Conservation (phyloP, 2,888 invertebrate genomes). For the Augochlorella aurata region DNA sequence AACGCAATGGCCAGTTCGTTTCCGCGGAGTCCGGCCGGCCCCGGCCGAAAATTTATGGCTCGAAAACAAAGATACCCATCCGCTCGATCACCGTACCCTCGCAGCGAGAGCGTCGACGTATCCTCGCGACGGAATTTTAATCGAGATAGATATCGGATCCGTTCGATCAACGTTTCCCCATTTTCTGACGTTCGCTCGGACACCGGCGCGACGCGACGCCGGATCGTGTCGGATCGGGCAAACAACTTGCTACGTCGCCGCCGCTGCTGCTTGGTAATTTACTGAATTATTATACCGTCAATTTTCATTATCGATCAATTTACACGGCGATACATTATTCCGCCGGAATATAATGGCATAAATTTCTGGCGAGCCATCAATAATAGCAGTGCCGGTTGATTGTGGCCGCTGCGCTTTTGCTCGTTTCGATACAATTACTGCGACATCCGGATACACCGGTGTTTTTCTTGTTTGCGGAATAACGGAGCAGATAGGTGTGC, state of each 20-base stretch:
- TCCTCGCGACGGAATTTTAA: constrained; percentile 40
- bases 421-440: not conserved
- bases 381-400: constrained; percentile 21
- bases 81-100: constrained; percentile 9
- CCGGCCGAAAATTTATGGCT: constrained; percentile 39
- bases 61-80: constrained; percentile 31
- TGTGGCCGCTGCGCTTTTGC: not conserved
- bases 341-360: constrained; percentile 45
- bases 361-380: constrained; percentile 45
- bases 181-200: not conserved
- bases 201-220: not conserved
- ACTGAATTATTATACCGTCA: constrained; percentile 56
- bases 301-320: constrained; percentile 55
- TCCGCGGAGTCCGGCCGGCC: constrained; percentile 22
- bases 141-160: constrained; percentile 18
- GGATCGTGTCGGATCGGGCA: constrained; percentile 14
- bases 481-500: no score
- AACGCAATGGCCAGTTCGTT: constrained; percentile 15
- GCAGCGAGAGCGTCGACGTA: not conserved
- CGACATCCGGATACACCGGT: not conserved
- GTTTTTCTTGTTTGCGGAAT: not conserved
- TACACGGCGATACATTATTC: constrained; percentile 48
- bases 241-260: constrained; percentile 34
- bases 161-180: constrained; percentile 12
- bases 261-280: constrained; percentile 30